Evolutionary conservation across 1,140 invertebrate species (phyloP), one percentile per base, ranked within the genome.

Genomic region (Drosophila santomea): DNA sequence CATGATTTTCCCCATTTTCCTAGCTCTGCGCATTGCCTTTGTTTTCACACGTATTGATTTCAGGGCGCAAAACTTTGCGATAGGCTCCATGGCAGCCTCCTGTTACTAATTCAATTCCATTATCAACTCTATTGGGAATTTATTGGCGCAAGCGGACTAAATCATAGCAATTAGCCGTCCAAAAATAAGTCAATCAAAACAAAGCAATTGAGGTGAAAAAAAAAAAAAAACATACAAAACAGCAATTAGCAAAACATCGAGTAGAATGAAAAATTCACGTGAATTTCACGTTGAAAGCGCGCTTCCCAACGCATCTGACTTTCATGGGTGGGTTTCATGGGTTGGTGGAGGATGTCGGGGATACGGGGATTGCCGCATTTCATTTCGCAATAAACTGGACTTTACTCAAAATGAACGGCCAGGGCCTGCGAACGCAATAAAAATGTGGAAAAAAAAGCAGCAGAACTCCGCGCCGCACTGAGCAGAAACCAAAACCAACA

Each of bases 321-420:
- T 56, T 54, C 15, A 5, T 14, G 32, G 28, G 44, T 10, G 10
- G 17, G 17, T 17, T 17, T 17, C 17, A 6, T 35, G 10, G 11
- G 12, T 7, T 5, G 36, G 44, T 10, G 12, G 23, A 6, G 54
- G 32, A 23, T 41, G 44, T 39, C 54, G 60, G 3, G 35, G 11
- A 20, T 20, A 20, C 63, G 14, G 57, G 35, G 36, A 50, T 57
- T 68, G 75, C 60, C 69, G 61, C 73, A 74, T 86, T 85, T 78
- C 64, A 78, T 57, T 76, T 66, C 48, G 71, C 80, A 71, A 83
- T 80, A 85, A 80, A 84, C 78, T 55, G 67, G 66, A 74, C 74
- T 80, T 80, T 80, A 55, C 59, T 59, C 60, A 51, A 55, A 71
- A 54, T 77, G 55, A 71, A 63, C 57, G 73, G 56, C 36, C 52